Conservation (phyloP, 2,888 invertebrate species). For the Pandemis cinnamomeana region DNA sequence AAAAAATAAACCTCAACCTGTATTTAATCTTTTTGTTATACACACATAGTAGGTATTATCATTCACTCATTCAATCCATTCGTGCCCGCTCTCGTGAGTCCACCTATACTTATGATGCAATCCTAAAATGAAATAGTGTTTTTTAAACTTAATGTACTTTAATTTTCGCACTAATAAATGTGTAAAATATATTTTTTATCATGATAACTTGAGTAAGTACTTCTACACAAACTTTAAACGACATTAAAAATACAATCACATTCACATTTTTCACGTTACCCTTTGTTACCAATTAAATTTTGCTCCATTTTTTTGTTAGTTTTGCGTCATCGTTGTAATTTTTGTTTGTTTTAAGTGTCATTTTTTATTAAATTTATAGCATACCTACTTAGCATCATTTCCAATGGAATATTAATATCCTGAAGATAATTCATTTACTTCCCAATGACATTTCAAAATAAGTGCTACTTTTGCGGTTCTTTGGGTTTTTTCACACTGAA, state of each 20-base stretch:
- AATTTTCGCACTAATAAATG: neutral
- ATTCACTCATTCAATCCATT: too few species aligned
- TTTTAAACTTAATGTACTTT: neutral
- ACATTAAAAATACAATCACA: neutral
- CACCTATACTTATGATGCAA: too few species aligned
- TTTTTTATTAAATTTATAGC: neutral
- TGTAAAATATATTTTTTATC: neutral
- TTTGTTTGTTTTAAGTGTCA: neutral
- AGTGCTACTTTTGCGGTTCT: neutral
- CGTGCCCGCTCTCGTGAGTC: too few species aligned
- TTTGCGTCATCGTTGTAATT: neutral
- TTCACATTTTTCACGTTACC: neutral
- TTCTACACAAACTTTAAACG: neutral
- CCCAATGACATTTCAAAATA: neutral
- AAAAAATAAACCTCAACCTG: too few species aligned
- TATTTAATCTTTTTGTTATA: too few species aligned
- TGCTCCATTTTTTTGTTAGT: neutral
- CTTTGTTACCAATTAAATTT: neutral
- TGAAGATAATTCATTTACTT: conserved; percentile 5
- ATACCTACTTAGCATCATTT: neutral
- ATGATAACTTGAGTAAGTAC: neutral
- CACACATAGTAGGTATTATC: too few species aligned
- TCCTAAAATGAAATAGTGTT: too few species aligned
- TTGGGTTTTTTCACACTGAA: neutral
- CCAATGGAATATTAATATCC: neutral